Evolutionary conservation across 2,797 vertebrate species (phyloP).

Genomic region (Lophius americanus): DNA sequence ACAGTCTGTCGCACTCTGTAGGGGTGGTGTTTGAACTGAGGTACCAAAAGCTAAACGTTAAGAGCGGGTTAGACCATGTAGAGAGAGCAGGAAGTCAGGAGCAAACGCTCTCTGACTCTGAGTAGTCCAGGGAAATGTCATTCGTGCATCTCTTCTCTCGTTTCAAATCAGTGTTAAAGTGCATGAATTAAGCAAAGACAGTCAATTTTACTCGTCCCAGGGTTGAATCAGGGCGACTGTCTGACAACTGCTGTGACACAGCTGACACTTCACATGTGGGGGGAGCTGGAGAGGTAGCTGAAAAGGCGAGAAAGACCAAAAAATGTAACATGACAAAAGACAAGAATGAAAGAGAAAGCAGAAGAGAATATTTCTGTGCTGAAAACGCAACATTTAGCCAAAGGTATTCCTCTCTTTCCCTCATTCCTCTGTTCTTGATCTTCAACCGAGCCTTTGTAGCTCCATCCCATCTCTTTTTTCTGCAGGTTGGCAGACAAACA

Average conservation of each 20-base stretch:
- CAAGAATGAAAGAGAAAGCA: slow-evolving; percentile 42
- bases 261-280: slow-evolving; percentile 53
- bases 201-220: slow-evolving; percentile 37
- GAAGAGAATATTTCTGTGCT: slow-evolving; percentile 63
- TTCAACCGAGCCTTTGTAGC: slow-evolving; percentile 50
- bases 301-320: slow-evolving; percentile 49
- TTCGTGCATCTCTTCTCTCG: slow-evolving; percentile 38
- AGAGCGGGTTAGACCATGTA: slow-evolving; percentile 10
- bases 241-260: slow-evolving; percentile 49
- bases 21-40: slow-evolving; percentile 16
- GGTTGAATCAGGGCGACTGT: slow-evolving; percentile 22
- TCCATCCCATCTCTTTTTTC: slow-evolving; percentile 23
- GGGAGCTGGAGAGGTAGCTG: slow-evolving; percentile 1
- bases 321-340: slow-evolving; percentile 63
- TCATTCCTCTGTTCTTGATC: slow-evolving; percentile 34
- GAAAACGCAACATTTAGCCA: slow-evolving; percentile 67
- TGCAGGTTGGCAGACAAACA: slow-evolving; percentile 64
- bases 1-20: slow-evolving; percentile 15
- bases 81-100: slow-evolving; percentile 3
- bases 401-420: slow-evolving; percentile 48
- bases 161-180: slow-evolving; percentile 39
- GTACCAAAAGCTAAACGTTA: slow-evolving; percentile 16
- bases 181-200: slow-evolving; percentile 34
- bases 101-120: slow-evolving; percentile 24
- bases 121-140: slow-evolving; percentile 54